Evolutionary conservation across 2,797 vertebrate species (phyloP), one percentile per base, ranked within the genome.

Genomic region (Enoplosus armatus): DNA sequence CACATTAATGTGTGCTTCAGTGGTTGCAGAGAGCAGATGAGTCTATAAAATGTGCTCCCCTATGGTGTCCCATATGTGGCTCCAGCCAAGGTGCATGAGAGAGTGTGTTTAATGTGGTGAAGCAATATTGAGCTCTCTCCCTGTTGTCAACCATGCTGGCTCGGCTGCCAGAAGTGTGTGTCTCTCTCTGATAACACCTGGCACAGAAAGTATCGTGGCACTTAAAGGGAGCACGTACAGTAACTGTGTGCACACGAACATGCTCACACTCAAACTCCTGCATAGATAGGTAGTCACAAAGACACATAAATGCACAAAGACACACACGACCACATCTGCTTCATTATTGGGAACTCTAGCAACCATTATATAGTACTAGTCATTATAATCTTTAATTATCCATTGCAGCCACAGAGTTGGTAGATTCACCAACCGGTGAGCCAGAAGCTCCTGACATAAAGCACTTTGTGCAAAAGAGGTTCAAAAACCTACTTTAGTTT

Each of bases 101-200:
- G 72, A 78, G 86, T 55, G 89, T 88, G 92, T 86, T 92, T 94
- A 94, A 95, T 94, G 93, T 90, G 81, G 77, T 93, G 93, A 89
- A 74, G 89, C 86, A 62, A 85, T 86, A 86, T 76, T 66, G 75
- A 75, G 81, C 80, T 74, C 82, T 69, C 69, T 77, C 64, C 65
- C 63, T 69, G 72, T 82, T 70, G 56, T 84, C 89, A 80, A 60
- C 72, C 70, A 62, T 61, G 12, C 61, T 54, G 68, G 79, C 68
- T 77, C 61, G 69, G 72, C 69, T 76, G 84, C 87, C 82, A 87
- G 79, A 11, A 31, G 69, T 72, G 81, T 85, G 84, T 78, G 79
- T 77, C 79, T 82, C 68, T 61, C 69, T 79, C 79, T 70, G 79
- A 85, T 82, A 84, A 87, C 86, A 91, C 85, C 89, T 92, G 92